Conservation (phyloP, 2,888 invertebrate species). For the Drosophila antonietae region DNA sequence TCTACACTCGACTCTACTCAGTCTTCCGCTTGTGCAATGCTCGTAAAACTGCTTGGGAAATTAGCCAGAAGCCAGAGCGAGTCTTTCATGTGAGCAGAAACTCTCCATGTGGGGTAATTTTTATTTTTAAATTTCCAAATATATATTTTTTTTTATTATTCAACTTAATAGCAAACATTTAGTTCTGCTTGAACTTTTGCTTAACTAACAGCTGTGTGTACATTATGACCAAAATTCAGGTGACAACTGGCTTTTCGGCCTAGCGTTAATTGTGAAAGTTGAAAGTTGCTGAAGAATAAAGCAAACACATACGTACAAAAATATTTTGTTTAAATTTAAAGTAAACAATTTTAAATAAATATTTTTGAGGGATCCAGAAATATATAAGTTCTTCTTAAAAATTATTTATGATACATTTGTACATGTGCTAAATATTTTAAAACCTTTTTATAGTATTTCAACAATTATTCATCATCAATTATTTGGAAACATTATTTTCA, state of each 20-base stretch:
- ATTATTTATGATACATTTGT: no score
- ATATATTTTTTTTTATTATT: neutral
- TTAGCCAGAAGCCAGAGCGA: constrained; percentile 32
- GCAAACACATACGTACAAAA: neutral
- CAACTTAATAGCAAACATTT: neutral
- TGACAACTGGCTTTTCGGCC: constrained; percentile 3
- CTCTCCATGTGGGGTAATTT: constrained; percentile 5
- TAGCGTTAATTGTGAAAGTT: neutral
- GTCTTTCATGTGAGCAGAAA: constrained; percentile 17
- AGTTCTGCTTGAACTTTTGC: neutral
- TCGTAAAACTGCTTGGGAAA: constrained; percentile 56
- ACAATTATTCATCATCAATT: no score
- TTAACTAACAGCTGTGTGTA: neutral
- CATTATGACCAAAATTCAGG: neutral
- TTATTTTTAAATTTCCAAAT: neutral
- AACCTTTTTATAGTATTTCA: no score
- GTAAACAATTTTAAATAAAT: no score
- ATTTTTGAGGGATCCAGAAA: no score
- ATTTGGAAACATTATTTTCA: no score
- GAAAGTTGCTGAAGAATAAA: neutral
- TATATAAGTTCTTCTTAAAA: no score
- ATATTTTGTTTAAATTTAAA: no score
- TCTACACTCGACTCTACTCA: constrained; percentile 37
- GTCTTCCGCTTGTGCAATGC: constrained; percentile 57
- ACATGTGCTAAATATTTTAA: no score